Base-by-base conservation (phyloP, 1,140 invertebrate genomes). In the Drosophila dunni region DNA sequence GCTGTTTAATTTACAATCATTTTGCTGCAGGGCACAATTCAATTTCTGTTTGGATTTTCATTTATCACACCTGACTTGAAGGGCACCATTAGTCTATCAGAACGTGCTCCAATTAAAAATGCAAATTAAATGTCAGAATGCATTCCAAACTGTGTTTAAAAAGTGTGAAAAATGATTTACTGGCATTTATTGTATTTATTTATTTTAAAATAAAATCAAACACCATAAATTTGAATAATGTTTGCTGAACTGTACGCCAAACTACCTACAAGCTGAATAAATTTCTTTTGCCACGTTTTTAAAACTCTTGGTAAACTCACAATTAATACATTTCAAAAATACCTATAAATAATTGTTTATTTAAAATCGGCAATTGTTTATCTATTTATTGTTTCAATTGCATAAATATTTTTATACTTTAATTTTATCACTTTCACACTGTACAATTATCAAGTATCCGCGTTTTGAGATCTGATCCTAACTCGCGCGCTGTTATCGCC, bases 401-500 rank as follows among this genome's bases (percentile, higher is more conserved):
- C 2, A 20, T 20, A 2, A 20, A 20, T 20, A 20, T 2, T 20
- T 20, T 20, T 20, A 20, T 0, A 20, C 17, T 20, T 20, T 13
- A 6, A 42, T 42, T 11, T 13, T 5, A 42, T 42, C 54, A 51
- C 56, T 42, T 42, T 61, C 8, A 46, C 42, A 34, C 3, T 0
- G 4, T 3, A 29, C 24, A 29, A 29, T n/a, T 33, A 11, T 40
- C 17, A 42, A 15, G 2, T 33, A 60, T 69, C 66, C 66, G 66
- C 66, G 38, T 36, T 34, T 34, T 6, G 2, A 15, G 53, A 15
- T 63, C 5, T 42, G 80, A 69, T 88, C 83, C 79, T 71, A 71
- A 53, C 79, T 40, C 76, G 79, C 62, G 83, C 79, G 70, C 83
- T 79, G 64, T 34, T 65, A 42, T 70, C 58, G 66, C 11, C 62